Evolutionary conservation across 23 tunicate genomes (phyloP).

Genomic region (Styela clava): DNA sequence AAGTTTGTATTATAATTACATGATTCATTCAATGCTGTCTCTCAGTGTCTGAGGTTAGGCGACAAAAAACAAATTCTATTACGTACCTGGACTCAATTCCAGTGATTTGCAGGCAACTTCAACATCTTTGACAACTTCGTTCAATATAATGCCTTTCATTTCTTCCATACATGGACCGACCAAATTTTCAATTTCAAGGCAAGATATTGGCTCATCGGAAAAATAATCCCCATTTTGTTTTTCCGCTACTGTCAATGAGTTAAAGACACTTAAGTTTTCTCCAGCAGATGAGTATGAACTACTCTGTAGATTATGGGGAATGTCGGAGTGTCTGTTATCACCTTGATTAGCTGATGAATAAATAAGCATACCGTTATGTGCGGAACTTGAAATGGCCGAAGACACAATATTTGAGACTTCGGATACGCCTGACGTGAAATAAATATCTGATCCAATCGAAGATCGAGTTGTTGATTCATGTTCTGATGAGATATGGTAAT

Average conservation of each 20-base stretch:
- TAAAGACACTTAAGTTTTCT: background rate
- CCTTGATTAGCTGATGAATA: background rate
- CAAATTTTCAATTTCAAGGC: background rate
- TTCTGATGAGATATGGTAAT: background rate
- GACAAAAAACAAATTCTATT: background rate
- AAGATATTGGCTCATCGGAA: background rate
- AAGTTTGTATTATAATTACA: no score
- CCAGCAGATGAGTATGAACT: no score
- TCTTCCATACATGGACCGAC: constrained; percentile 59
- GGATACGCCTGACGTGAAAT: background rate
- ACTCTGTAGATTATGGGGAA: no score
- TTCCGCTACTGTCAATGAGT: no score
- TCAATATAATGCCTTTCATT: constrained; percentile 56
- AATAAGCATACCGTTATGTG: background rate
- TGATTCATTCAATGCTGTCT: no score
- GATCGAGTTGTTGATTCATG: background rate
- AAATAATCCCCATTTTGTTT: background rate
- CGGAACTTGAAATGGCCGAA: no score
- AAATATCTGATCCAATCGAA: background rate
- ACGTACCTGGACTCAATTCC: constrained; percentile 48
- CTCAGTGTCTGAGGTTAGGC: no score
- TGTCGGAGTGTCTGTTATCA: background rate
- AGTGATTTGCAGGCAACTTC: constrained; percentile 59
- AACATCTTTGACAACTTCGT: constrained; percentile 75
- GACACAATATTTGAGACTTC: background rate